Percentiles rank a stretch among this genome's conserved stretches.
Conservation (phyloP, 2,888 invertebrate genomes). For the Zaprionus obscuricornis region DNA sequence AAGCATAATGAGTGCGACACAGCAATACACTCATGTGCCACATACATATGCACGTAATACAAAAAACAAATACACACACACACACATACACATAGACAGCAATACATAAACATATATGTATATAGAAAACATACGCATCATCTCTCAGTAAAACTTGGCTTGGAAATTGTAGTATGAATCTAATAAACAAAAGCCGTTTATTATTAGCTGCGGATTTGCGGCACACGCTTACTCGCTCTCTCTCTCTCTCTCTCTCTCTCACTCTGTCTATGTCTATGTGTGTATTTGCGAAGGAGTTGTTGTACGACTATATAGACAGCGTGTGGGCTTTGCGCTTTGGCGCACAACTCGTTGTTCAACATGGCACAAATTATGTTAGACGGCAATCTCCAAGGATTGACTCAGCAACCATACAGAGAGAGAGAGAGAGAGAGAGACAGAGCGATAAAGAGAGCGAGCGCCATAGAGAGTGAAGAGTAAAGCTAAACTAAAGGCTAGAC, state of each 20-base stretch:
- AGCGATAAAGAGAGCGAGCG: neutral
- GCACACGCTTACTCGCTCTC: neutral
- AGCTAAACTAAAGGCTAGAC: constrained; percentile 15
- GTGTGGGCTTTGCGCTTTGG: constrained; percentile 36
- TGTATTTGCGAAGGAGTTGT: constrained; percentile 55
- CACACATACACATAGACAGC: constrained; percentile 17
- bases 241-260: neutral
- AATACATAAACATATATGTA: constrained; percentile 15
- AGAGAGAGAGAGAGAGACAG: neutral
- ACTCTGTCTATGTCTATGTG: constrained; percentile 1
- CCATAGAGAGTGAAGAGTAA: too few relatives aligned
- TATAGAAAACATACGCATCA: constrained; percentile 20
- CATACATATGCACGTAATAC: too few relatives aligned
- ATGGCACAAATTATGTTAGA: constrained; percentile 74
- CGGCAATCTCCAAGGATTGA: constrained; percentile 75
- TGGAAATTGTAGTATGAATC: constrained; percentile 74
- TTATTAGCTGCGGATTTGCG: constrained; percentile 73
- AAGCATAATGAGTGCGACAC: constrained; percentile 66
- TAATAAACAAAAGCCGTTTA: constrained; percentile 78
- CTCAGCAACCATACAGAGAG: constrained; percentile 37
- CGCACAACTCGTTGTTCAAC: constrained; percentile 59
- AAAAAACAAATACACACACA: constrained; percentile 11
- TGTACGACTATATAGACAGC: constrained; percentile 16
- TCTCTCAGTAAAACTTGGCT: constrained; percentile 55
- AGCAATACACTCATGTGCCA: constrained; percentile 40